Base-by-base conservation (phyloP, 1,140 invertebrate genomes). In the Bombus pascuorum region DNA sequence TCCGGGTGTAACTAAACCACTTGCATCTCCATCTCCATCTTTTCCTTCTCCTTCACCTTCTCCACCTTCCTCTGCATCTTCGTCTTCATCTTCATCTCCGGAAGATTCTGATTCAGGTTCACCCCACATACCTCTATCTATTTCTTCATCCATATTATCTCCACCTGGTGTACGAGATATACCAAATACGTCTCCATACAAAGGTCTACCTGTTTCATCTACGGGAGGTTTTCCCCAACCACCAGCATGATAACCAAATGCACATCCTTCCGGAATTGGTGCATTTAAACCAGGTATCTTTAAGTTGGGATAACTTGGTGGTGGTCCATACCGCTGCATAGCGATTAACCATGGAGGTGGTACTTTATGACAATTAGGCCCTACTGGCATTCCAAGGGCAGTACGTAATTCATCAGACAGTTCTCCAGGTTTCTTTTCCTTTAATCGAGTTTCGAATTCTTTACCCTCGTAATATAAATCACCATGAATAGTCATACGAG, bases 401-500 rank as follows among this genome's bases (percentile, higher is more conserved):
- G 98, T 99, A 81, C 99, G 96, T 82, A 99, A 94, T 92, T 99
- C 99, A 93, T 99, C 99, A 18, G 98, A 98, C 13, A 99, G 95
- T 94, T 99, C 99, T 0, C 99, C 99, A 0, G 99, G 99, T 94
- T 99, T 99, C 95, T 99, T 99, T 92, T 99, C 99, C 90, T 99
- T 98, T 62, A 99, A 95, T 66, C 99, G 96, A 0, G 99, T 99
- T 95, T 99, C 99, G 95, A 99, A 99, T 95, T 99, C 99, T 95
- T 99, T 99, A n/a, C 99, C 99, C 95, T 99, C 99, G 95, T 99
- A 99, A 95, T 99, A 99, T 0, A 99, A 95, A 95, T 99, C 99
- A 28, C 99, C 99, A 94, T 99, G 99, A 91, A 99, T 99, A 0
- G 99, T 99, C 98, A 99, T 99, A 89, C 98, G 97, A 0, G 99